phyloP scores from a whole-genome alignment of 2,113 vertebrate genomes.

The Channa argus region DNA sequence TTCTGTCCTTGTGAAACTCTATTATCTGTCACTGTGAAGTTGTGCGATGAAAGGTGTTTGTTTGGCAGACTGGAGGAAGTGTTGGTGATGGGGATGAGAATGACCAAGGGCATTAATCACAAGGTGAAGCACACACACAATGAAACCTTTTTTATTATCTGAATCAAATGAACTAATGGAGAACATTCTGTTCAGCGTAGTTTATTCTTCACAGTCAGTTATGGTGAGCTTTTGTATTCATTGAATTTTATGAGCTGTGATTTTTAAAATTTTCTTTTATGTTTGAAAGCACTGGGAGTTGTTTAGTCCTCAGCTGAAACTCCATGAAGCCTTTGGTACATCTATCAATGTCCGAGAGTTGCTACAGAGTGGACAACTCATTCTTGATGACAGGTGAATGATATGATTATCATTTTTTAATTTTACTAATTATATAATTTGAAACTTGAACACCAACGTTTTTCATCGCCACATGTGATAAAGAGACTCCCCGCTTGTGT shows the following conservation, averaged over 20 bases:
- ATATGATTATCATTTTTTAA: not conserved
- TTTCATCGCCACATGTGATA: not conserved
- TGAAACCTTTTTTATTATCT: not conserved
- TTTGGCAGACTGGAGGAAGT: constrained; percentile 90
- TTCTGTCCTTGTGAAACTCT: constrained; percentile 23
- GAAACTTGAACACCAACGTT: too few relatives aligned
- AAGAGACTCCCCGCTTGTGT: not conserved
- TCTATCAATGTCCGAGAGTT: constrained; percentile 77
- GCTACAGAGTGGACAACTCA: constrained; percentile 76
- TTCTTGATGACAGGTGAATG: constrained; percentile 87
- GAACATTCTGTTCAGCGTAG: not conserved
- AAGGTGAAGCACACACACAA: constrained; percentile 79
- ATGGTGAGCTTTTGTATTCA: not conserved
- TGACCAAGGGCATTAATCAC: constrained; percentile 86
- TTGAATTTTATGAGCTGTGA: not conserved
- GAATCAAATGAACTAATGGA: not conserved
- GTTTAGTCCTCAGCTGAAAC: constrained; percentile 82
- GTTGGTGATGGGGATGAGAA: constrained; percentile 90
- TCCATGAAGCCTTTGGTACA: constrained; percentile 80
- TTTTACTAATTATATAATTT: too few relatives aligned
- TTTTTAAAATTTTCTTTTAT: not conserved
- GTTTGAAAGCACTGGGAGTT: constrained; percentile 86
- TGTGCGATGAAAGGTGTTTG: constrained; percentile 37
- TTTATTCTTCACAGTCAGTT: not conserved
- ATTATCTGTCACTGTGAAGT: not conserved